Base-by-base conservation (phyloP, 2,113 vertebrate species). In the Siniperca knerii region DNA sequence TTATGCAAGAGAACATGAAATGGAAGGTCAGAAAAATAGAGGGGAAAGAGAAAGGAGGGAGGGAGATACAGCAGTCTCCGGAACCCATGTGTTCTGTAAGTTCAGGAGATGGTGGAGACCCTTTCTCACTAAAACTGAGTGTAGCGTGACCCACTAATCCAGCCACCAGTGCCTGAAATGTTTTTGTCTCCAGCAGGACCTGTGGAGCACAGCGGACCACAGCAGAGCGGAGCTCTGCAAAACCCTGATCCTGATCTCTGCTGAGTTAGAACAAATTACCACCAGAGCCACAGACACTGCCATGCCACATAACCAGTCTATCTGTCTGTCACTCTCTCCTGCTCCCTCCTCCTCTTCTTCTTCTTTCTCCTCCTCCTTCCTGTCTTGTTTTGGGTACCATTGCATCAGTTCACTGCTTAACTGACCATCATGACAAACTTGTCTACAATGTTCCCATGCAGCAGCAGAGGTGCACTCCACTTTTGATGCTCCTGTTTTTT, bases 131-230 rank as follows among this genome's bases (percentile, higher is more conserved):
- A 5, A 55, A 61, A 11, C 25, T 29, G 58, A 54, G 35, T 35
- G 68, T 9, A 76, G 70, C 10, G 18, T 81, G 83, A 80, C 83
- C 83, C 37, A 54, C 69, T 81, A 29, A 52, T 84, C 37, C 66
- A 75, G 65, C 80, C 84, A 55, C 71, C 44, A 29, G 21, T 73
- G 60, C 74, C n/a, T 73, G 75, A 2, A 6, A 29, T 65, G 81
- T 11, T 65, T 85, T 65, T 35, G 72, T 88, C 92, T 95, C 94
- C 93, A 92, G 91, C 89, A 82, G 84, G 83, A 80, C 94, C 93
- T 23, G 88, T 16, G 87, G 92, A 94, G 86, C 93, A 92, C 91
- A 86, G 83, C 33, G 93, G 94, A 94, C 94, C 93, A 6, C 73
- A 40, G 81, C 72, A 68, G 66, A 84, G 79, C 70, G 2, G 1